These are phyloP conservation scores for Simalia tracyae DNA, from an alignment of 2,797 vertebrate species.

Conservation along the genomic window DNA sequence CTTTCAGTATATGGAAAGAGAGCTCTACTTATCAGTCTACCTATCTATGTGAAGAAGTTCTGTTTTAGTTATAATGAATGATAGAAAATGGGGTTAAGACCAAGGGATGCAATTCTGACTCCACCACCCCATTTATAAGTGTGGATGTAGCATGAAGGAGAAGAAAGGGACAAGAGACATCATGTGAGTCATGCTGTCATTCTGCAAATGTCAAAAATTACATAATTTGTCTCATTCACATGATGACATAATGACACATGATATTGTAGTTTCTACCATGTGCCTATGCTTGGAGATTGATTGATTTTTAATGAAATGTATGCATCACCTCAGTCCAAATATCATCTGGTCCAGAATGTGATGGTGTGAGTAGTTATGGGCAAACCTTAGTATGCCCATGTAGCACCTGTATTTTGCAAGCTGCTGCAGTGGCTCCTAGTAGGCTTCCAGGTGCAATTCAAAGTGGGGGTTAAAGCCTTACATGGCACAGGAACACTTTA, in stretches of 20 bases:
- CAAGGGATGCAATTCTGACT: background rate
- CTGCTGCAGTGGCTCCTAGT: background rate
- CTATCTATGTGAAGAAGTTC: background rate
- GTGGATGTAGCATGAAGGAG: no score
- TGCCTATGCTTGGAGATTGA: background rate
- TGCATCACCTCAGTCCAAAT: background rate
- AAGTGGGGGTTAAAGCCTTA: background rate
- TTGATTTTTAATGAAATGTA: background rate
- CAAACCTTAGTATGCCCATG: background rate
- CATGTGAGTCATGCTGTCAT: no score
- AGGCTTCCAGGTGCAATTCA: background rate
- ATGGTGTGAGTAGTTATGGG: background rate
- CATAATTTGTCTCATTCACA: no score
- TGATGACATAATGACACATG: no score
- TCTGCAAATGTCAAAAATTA: no score
- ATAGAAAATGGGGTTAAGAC: background rate
- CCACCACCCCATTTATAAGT: background rate
- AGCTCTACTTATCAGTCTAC: background rate
- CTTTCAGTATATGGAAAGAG: background rate
- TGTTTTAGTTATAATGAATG: background rate
- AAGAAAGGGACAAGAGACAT: no score
- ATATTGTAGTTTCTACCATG: background rate
- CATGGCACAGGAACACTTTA: background rate
- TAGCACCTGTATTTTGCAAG: background rate
- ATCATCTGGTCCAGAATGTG: background rate